Conservation (phyloP, 2,888 invertebrate species). For the Unio delphinus region DNA sequence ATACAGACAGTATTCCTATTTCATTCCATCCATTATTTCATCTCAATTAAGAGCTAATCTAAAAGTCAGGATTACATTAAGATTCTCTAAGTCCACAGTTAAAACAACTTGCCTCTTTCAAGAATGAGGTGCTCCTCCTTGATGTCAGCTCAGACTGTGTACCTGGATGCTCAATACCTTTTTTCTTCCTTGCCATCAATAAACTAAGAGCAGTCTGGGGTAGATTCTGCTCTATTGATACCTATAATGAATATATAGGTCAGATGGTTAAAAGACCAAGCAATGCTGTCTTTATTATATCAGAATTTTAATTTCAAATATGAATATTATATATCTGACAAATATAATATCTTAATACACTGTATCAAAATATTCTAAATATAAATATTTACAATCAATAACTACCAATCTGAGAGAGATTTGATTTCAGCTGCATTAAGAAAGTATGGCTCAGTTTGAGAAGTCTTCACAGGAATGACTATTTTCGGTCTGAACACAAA, state of each 20-base stretch:
- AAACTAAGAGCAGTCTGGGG: conserved; percentile 54
- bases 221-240: conserved; percentile 42
- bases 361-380: no score
- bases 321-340: no score
- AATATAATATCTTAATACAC: no score
- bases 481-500: no score
- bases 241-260: conserved; percentile 23
- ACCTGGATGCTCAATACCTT: conserved; percentile 14
- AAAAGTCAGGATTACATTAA: not conserved
- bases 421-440: no score
- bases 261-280: not conserved
- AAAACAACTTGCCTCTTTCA: conserved; percentile 20
- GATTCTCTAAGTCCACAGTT: not conserved
- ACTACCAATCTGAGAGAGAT: no score
- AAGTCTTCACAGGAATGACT: no score
- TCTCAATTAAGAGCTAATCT: not conserved
- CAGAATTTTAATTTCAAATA: no score
- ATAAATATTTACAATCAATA: no score
- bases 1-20: no score
- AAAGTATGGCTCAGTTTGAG: no score
- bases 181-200: conserved; percentile 34
- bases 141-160: not conserved
- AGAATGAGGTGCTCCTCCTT: conserved; percentile 3
- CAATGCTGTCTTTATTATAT: no score
- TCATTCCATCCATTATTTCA: not conserved